Percentiles rank a stretch among this genome's conserved stretches.
These are phyloP conservation scores for Erethizon dorsatum DNA, from an alignment of 2,797 vertebrate genomes.

Conservation along the genomic window DNA sequence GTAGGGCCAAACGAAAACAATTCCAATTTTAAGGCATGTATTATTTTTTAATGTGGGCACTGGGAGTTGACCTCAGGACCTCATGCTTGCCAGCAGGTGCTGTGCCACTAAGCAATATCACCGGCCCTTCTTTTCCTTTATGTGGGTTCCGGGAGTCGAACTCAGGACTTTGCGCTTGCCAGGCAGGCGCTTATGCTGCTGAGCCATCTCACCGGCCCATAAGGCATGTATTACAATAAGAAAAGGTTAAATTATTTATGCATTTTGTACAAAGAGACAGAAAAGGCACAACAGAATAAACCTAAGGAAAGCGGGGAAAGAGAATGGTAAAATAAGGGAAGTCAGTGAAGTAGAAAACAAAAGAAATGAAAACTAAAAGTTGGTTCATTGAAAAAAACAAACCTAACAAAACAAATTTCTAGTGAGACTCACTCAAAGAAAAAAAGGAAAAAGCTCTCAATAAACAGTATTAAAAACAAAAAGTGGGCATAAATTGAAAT, in stretches of 20 bases:
- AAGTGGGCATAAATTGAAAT: neutral
- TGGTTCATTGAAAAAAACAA: neutral
- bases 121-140: no score
- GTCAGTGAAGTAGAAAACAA: neutral
- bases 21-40: neutral
- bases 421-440: neutral
- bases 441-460: neutral
- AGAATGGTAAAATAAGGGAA: slow-evolving; percentile 18
- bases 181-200: no score
- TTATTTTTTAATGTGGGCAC: no score
- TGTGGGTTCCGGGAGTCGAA: no score
- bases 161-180: no score
- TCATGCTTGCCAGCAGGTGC: no score
- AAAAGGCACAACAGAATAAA: neutral
- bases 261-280: neutral
- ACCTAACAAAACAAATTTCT: neutral
- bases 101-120: no score
- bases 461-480: slow-evolving; percentile 4
- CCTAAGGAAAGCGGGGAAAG: neutral
- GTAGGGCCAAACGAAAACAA: neutral
- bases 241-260: slow-evolving; percentile 43
- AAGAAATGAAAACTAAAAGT: slow-evolving; percentile 1
- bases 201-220: no score
- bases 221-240: neutral
- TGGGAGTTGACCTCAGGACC: no score